Base-by-base conservation (phyloP, 2,113 vertebrate genomes). In the Butastur rufipennis region DNA sequence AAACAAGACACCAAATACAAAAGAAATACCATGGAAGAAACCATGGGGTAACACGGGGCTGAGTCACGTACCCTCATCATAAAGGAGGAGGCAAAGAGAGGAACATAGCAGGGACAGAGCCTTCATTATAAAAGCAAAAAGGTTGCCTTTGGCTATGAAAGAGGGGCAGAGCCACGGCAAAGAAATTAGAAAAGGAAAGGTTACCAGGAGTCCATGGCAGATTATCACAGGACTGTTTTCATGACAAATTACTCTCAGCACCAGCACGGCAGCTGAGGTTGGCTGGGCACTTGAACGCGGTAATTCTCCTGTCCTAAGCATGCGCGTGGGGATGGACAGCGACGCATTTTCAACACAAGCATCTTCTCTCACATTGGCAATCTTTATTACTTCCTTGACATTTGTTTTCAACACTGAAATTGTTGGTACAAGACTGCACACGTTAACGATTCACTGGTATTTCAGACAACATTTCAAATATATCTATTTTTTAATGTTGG, bases 301-400 rank as follows among this genome's bases (percentile, higher is more conserved):
- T 4, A 19, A 71, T 15, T 67, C 43, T 17, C 43, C 16, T 36
- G 13, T 16, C 62, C 67, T 23, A 31, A 67, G 58, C 53, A 23
- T 0, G 0, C 4, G 16, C 26, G 26, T 0, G 5, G 38, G 43
- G 61, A 62, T 0, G 0, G 53, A 45, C 11, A 12, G 80, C 0
- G 0, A 48, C 6, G 32, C 20, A 10, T 26, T 90, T 79, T 19
- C n/a, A 66, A 47, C 42, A 56, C 10, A 67, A 85, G 22, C 19
- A 42, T n/a, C 58, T n/a, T 52, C 59, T 56, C 73, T 70, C 63
- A 58, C 14, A 62, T 0, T 29, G 45, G 18, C 12, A 61, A 58
- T 38, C 48, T 48, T 61, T 11, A 38, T 26, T 27, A 15, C 75
- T 82, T 42, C 31, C 45, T 3, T 73, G 75, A n/a, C 34, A 50